Percentiles rank a stretch among this genome's conserved stretches.
phyloP scores from a whole-genome alignment of 92 coral and sea anemone species.

The Galaxea fascicularis region DNA sequence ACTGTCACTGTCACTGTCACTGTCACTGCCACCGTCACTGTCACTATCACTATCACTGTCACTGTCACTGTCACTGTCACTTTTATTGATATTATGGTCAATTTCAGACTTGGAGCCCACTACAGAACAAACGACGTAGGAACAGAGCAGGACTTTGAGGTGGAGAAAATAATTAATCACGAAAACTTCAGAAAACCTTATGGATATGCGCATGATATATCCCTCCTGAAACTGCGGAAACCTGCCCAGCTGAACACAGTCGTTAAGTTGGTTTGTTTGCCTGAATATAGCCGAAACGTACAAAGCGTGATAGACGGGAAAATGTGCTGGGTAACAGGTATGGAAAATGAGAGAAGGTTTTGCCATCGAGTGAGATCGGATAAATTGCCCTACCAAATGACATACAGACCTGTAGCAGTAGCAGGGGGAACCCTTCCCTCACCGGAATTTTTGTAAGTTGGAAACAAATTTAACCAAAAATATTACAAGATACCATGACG shows the following conservation, averaged over 20 bases:
- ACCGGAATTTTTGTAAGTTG: too few relatives aligned
- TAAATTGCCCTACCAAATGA: too few relatives aligned
- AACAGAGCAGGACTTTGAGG: constrained; percentile 59
- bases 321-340: constrained; percentile 56
- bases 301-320: constrained; percentile 28
- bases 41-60: too few relatives aligned
- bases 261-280: constrained; percentile 47
- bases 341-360: too few relatives aligned
- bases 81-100: not conserved
- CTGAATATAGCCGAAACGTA: constrained; percentile 5
- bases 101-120: constrained; percentile 72
- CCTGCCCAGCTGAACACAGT: constrained; percentile 46
- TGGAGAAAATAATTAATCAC: constrained; percentile 55
- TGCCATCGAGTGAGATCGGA: too few relatives aligned
- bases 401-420: not conserved
- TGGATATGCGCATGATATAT: constrained; percentile 64
- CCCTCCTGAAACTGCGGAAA: constrained; percentile 34
- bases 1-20: too few relatives aligned
- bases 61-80: too few relatives aligned
- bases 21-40: too few relatives aligned
- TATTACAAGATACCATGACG: too few relatives aligned
- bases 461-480: too few relatives aligned
- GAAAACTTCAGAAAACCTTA: constrained; percentile 54
- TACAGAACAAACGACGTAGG: constrained; percentile 33
- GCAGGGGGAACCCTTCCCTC: too few relatives aligned